phyloP scores from a whole-genome alignment of 1,140 invertebrate species.

The Charaxes varanes region DNA sequence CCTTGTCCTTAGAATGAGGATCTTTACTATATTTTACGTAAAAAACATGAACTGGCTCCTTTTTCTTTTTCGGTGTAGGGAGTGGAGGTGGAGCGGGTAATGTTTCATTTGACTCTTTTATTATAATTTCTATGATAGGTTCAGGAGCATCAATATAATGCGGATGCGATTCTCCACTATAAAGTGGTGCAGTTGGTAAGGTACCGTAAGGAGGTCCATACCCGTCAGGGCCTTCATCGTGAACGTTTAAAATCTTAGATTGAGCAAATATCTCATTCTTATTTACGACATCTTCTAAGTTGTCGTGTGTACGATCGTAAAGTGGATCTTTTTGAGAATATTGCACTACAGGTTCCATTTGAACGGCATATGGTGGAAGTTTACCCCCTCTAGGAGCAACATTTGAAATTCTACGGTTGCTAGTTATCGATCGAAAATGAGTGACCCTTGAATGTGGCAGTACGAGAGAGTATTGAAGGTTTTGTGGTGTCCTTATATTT shows the following conservation, averaged over 20 bases:
- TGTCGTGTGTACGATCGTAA: conserved; percentile 75
- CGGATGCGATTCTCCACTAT: conserved; percentile 67
- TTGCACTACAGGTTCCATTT: conserved; percentile 86
- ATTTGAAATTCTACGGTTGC: conserved; percentile 69
- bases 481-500: conserved; percentile 72
- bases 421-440: conserved; percentile 61
- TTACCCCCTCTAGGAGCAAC: conserved; percentile 58
- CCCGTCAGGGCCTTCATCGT: conserved; percentile 71
- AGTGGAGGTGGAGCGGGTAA: conserved; percentile 79
- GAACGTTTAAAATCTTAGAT: conserved; percentile 71
- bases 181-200: conserved; percentile 66
- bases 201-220: conserved; percentile 62
- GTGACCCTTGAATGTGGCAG: conserved; percentile 71
- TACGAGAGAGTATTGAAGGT: conserved; percentile 74
- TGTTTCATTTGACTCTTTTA: conserved; percentile 90
- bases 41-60: conserved; percentile 91
- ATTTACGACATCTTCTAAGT: conserved; percentile 62
- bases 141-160: conserved; percentile 87
- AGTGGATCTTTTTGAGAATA: conserved; percentile 86
- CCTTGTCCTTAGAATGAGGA: conserved; percentile 79
- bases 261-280: conserved; percentile 72
- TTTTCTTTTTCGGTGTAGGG: conserved; percentile 77
- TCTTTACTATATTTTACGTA: conserved; percentile 93
- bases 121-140: conserved; percentile 93
- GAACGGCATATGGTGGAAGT: conserved; percentile 82